Evolutionary conservation across 2,888 invertebrate genomes (phyloP).

Genomic region (Cosmopolites sordidus): DNA sequence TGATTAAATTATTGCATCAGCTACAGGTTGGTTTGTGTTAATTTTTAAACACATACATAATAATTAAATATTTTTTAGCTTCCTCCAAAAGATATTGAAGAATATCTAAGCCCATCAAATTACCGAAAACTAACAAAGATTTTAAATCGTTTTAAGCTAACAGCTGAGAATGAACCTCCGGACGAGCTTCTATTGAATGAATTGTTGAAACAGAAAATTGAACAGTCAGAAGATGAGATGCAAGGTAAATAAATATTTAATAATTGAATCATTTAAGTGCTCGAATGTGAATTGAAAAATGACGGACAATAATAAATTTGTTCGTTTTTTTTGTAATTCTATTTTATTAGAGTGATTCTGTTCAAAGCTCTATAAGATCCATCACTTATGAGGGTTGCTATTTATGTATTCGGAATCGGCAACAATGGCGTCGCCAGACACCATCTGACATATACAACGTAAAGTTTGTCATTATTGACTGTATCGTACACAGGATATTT

Average conservation of each 20-base stretch:
- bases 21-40: conserved; percentile 23
- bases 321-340: too few species aligned
- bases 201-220: conserved; percentile 10
- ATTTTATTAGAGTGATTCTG: too few species aligned
- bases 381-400: too few species aligned
- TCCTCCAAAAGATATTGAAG: conserved; percentile 37
- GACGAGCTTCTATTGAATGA: conserved; percentile 12
- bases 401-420: too few species aligned
- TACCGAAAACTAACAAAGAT: conserved; percentile 33
- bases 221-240: conserved; percentile 25
- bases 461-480: too few species aligned
- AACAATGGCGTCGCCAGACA: too few species aligned
- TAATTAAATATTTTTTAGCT: conserved; percentile 17
- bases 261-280: too few species aligned
- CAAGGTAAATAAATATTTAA: conserved; percentile 17
- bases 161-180: conserved; percentile 9
- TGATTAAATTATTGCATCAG: conserved; percentile 37
- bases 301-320: too few species aligned
- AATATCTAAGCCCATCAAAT: conserved; percentile 37
- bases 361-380: too few species aligned
- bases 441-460: too few species aligned
- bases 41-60: background rate
- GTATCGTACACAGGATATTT: too few species aligned
- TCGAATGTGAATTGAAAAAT: too few species aligned
- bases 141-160: conserved; percentile 32